Evolutionary conservation across 2,888 invertebrate genomes (phyloP), one percentile per base, ranked within the genome.

Genomic region (Dryadula phaetusa): DNA sequence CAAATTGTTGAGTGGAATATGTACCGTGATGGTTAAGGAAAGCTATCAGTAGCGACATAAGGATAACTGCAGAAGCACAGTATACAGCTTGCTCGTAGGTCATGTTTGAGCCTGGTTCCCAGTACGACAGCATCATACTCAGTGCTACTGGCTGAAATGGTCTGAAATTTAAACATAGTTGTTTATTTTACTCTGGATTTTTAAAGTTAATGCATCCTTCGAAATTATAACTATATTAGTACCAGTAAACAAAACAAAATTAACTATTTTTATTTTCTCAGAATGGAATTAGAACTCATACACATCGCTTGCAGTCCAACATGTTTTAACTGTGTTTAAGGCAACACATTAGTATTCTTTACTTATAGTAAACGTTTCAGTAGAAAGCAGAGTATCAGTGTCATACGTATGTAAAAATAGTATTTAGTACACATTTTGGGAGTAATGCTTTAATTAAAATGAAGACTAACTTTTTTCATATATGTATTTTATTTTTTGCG

Each of bases 1-100:
- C 98, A 53, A 96, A 94, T 79, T 96, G 95, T 76, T 95, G 95
- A 6, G 95, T 95, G 64, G 94, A 93, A 80, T 95, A 95, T 37
- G 95, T 91, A 61, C 94, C 94, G 80, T 96, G 95, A 82, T 95
- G 95, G 76, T 94, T 93, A 16, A 94, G 87, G 74, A 96, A 87
- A 14, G 94, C 94, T 76, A 93, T 94, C 22, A 90, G 74, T 18
- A 94, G 86, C 3, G 94, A 94, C 83, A 94, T 86, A 64, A 90
- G 76, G 56, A 95, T 94, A 67, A 95, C 93, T 8, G 90, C 88
- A 0, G 92, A 89, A 3, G 95, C 95, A 78, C 95, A 95, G 79
- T 94, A 92, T 66, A 95, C 92, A 0, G 95, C 95, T 53, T 95
- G 93, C 64, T 93, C 84, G 77, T 92, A 92, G 0, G 91, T 82